Base-by-base conservation (phyloP, 2,888 invertebrate species). In the Galeopsomyia nigrocyanea region DNA sequence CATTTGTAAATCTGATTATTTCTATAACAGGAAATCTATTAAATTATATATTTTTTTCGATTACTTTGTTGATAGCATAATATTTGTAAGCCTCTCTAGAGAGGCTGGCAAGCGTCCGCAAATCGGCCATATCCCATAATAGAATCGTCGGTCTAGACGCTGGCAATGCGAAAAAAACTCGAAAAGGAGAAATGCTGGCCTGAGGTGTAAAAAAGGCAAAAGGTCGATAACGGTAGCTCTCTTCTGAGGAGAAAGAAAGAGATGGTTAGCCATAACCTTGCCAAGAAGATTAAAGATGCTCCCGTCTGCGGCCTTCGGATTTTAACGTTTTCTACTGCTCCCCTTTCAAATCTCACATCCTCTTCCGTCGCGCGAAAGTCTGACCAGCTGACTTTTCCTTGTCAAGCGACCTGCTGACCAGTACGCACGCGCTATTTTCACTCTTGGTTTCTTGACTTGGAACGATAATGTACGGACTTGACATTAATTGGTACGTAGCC, bases 221-320 rank as follows among this genome's bases (percentile, higher is more conserved):
- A 64, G 64, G 63, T 26, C 13, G 39, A 39, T 62, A 69, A 69
- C 69, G 57, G 69, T 63, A 63, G 69, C 69, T 50, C 50, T 51
- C 51, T 51, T 26, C 22, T n/a, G 19, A 19, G 22, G 22, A 62
- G 62, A 60, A 55, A 39, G 51, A 21, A 63, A 55, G 55, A 55
- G 55, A 64, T 51, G 13, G 49, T 17, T 51, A 60, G 60, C 13
- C 21, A 50, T 62, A 56, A 49, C 62, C 68, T 62, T 62, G 62
- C 62, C 47, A 31, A 55, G 49, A 49, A 50, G n/a, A 68, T 56
- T 55, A 68, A 68, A 55, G 50, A 26, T 50, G 62, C 62, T 55
- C 55, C 19, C 22, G 21, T 22, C 56, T 22, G 19, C 26, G 62
- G 21, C 68, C 68, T 62, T 62, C 55, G 56, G 19, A 68, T 49